A percentile compares a stretch with the other conserved stretches of the same genome.
Conservation (phyloP, 2,113 vertebrate genomes). For the Thalassarche chlororhynchos region DNA sequence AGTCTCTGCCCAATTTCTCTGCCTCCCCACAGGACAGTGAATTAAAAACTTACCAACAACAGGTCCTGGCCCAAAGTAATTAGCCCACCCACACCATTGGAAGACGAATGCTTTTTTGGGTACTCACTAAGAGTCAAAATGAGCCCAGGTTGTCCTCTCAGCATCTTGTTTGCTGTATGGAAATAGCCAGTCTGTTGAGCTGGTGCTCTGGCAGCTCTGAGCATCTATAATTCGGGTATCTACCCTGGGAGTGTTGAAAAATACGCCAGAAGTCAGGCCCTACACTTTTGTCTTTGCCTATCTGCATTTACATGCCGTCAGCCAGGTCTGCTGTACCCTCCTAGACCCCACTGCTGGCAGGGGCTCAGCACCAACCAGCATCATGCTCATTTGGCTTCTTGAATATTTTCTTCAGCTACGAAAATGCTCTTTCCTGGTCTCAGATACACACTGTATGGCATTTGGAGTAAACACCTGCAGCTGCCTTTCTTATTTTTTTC, state of each 20-base stretch:
- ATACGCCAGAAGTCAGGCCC: background rate
- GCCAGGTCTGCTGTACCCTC: background rate
- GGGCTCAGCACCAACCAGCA: background rate
- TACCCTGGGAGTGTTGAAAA: background rate
- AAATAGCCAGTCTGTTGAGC: background rate
- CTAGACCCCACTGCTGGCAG: background rate
- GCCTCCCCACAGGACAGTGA: background rate
- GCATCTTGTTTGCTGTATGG: background rate
- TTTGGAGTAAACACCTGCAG: constrained; percentile 31
- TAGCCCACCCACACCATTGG: background rate
- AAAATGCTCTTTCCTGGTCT: background rate
- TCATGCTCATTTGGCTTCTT: background rate
- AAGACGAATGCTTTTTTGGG: background rate
- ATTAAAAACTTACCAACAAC: background rate
- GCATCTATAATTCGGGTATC: background rate
- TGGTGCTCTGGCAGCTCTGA: background rate
- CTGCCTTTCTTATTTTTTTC: background rate
- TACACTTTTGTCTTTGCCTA: background rate
- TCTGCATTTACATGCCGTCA: background rate
- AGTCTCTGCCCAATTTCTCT: background rate
- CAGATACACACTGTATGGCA: background rate
- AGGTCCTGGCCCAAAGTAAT: background rate
- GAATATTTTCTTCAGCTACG: background rate
- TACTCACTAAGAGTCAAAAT: background rate
- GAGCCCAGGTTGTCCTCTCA: background rate